A percentile compares a stretch with the other conserved stretches of the same genome.
phyloP scores from a whole-genome alignment of 2,888 invertebrate genomes.

The Scaptomyza reducta region DNA sequence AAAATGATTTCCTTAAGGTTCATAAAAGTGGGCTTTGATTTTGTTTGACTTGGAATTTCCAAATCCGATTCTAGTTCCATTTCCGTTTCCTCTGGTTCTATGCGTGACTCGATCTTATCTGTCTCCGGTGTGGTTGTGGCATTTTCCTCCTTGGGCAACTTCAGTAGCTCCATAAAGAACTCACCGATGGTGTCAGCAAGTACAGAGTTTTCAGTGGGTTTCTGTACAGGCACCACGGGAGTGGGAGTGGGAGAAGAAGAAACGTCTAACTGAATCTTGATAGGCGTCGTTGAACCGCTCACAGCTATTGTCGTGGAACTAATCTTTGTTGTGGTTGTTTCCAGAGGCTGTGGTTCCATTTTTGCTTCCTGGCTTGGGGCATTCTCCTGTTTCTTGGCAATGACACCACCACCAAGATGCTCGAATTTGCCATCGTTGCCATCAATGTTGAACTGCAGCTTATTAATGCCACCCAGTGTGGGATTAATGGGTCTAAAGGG shows the following conservation, averaged over 20 bases:
- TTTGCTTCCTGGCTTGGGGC: conserved; percentile 20
- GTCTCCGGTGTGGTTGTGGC: conserved; percentile 18
- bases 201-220: conserved; percentile 67
- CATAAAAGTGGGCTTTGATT: conserved; percentile 80
- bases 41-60: conserved; percentile 2
- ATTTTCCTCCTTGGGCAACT: conserved; percentile 78
- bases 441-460: conserved; percentile 75
- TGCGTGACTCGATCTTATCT: conserved; percentile 88
- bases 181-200: conserved; percentile 83
- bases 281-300: conserved; percentile 17
- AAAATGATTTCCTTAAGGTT: conserved; percentile 84
- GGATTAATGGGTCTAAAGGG: conserved; percentile 81
- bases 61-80: conserved; percentile 16
- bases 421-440: conserved; percentile 80
- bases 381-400: conserved; percentile 83
- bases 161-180: conserved; percentile 82
- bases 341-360: conserved; percentile 9
- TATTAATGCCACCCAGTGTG: conserved; percentile 66
- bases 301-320: conserved; percentile 1
- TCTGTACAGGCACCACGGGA: conserved; percentile 10
- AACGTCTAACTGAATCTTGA: conserved; percentile 10
- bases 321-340: conserved; percentile 42
- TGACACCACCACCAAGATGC: conserved; percentile 84
- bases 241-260: conserved; percentile 31
- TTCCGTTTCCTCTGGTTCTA: conserved; percentile 85